phyloP scores from a whole-genome alignment of 2,797 vertebrate species.

The Simalia tracyae region DNA sequence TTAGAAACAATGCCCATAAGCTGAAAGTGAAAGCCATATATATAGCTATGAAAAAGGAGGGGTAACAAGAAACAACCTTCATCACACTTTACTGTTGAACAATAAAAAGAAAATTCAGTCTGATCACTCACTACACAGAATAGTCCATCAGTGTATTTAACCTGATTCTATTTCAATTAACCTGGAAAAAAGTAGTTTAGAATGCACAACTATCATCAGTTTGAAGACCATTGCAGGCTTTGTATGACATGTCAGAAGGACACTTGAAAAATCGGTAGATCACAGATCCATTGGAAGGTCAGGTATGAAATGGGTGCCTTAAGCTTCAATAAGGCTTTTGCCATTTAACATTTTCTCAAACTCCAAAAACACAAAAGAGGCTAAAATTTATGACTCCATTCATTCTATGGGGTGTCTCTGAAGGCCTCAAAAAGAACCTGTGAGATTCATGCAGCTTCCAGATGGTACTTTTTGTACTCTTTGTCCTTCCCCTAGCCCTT shows the following conservation, averaged over 20 bases:
- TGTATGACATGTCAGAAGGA: background rate
- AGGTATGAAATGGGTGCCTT: background rate
- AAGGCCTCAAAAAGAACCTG: no score
- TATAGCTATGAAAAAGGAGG: background rate
- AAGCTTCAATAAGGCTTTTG: background rate
- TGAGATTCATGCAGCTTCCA: no score
- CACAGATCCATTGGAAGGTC: background rate
- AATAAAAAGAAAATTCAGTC: background rate
- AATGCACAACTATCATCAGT: background rate
- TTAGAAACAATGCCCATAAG: background rate
- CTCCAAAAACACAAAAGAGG: no score
- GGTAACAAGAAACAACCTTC: background rate
- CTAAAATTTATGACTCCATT: no score
- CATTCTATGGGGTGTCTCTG: no score
- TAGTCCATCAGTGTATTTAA: background rate
- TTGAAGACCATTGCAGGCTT: background rate
- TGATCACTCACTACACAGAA: background rate
- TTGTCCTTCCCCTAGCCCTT: no score
- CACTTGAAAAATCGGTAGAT: background rate
- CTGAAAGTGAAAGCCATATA: background rate
- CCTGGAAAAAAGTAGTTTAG: background rate
- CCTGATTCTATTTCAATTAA: background rate
- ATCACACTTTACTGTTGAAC: background rate
- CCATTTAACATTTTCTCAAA: background rate
- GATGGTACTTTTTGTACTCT: no score